A percentile compares a stretch with the other conserved stretches of the same genome.
Conservation (phyloP, 2,888 invertebrate species). For the Tipula unca region DNA sequence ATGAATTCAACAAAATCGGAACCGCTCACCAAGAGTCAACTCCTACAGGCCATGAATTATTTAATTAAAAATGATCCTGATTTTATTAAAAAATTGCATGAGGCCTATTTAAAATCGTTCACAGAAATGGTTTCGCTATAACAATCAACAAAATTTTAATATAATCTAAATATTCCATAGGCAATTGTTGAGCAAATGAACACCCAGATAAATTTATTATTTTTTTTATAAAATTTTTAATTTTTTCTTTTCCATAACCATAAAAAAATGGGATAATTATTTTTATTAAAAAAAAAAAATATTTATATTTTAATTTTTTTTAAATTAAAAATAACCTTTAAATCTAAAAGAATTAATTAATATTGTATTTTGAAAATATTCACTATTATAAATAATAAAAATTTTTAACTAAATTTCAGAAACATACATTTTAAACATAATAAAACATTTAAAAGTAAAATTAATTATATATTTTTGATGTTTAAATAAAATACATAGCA, state of each 20-base stretch:
- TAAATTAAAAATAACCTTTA: background rate
- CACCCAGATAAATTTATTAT: background rate
- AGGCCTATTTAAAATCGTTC: constrained; percentile 84
- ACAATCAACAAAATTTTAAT: constrained; percentile 14
- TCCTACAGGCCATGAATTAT: constrained; percentile 81
- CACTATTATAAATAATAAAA: background rate
- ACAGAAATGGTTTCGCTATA: constrained; percentile 49
- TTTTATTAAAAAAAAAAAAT: background rate
- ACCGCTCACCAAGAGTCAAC: constrained; percentile 78
- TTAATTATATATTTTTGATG: background rate
- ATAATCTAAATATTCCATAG: background rate
- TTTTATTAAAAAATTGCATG: constrained; percentile 82
- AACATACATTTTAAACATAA: background rate
- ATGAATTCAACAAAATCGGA: constrained; percentile 39
- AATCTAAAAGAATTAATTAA: background rate
- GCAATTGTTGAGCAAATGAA: background rate
- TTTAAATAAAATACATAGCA: background rate
- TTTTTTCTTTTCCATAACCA: background rate
- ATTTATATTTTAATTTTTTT: background rate
- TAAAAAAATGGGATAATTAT: background rate
- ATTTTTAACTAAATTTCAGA: background rate
- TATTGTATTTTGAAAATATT: background rate
- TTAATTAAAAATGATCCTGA: constrained; percentile 79
- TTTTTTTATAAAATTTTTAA: background rate
- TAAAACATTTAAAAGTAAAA: background rate